A percentile compares a stretch with the other conserved stretches of the same genome.
phyloP scores from a whole-genome alignment of 2,797 vertebrate species.

The Poeciliopsis turneri region DNA sequence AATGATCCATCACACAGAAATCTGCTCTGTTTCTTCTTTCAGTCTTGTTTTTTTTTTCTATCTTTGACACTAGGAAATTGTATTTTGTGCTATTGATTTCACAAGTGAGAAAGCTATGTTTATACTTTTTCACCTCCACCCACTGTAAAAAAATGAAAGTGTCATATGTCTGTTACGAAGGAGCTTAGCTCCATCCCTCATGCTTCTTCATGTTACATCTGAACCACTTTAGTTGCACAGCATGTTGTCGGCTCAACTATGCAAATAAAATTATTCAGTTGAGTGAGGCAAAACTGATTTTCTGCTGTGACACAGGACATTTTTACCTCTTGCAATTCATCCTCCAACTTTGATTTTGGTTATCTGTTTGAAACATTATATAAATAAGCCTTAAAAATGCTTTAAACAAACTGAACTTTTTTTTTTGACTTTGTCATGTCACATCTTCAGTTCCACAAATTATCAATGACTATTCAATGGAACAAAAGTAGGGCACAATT shows the following conservation, averaged over 20 bases:
- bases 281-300: background rate
- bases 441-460: background rate
- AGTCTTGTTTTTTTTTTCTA: background rate
- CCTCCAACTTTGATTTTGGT: background rate
- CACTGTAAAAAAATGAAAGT: background rate
- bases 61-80: background rate
- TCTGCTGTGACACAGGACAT: background rate
- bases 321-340: background rate
- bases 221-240: background rate
- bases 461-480: background rate
- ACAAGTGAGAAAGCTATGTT: background rate
- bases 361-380: background rate
- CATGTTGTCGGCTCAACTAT: background rate
- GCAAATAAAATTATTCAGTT: background rate
- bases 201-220: background rate
- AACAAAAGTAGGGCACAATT: background rate
- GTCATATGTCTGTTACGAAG: background rate
- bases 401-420: background rate
- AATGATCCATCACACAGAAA: constrained; percentile 28
- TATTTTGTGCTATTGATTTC: background rate
- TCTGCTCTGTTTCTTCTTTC: constrained; percentile 10
- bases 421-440: background rate
- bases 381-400: background rate
- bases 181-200: background rate
- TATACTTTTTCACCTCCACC: background rate